These are phyloP conservation scores for Torymus auratus DNA, from an alignment of 2,888 invertebrate species.

Conservation along the genomic window DNA sequence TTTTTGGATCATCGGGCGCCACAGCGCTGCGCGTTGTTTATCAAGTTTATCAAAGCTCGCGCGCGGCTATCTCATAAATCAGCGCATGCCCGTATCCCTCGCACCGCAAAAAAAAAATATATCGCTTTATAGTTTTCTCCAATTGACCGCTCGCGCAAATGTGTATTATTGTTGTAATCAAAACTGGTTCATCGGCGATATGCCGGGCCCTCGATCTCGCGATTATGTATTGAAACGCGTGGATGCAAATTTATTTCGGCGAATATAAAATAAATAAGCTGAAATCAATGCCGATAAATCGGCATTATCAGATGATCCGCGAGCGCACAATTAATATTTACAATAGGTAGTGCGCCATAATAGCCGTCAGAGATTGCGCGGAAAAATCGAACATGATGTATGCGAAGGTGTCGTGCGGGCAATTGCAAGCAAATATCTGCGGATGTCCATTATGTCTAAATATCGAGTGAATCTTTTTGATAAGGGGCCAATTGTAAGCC, in stretches of 20 bases:
- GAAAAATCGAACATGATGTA: too few species aligned
- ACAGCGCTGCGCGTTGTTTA: constrained; percentile 2
- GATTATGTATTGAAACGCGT: constrained; percentile 8
- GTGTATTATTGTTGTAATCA: constrained; percentile 2
- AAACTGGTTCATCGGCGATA: constrained; percentile 1
- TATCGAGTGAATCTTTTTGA: too few species aligned
- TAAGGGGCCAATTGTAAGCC: too few species aligned
- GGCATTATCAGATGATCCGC: background rate
- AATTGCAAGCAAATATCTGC: too few species aligned
- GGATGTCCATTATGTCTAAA: too few species aligned
- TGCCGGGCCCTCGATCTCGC: background rate
- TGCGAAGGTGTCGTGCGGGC: too few species aligned
- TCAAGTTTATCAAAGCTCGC: constrained; percentile 39
- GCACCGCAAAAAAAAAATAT: constrained; percentile 1
- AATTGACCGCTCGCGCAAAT: background rate
- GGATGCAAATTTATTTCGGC: background rate
- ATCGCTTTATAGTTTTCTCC: too few species aligned
- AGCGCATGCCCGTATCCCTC: background rate
- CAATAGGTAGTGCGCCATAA: too few species aligned
- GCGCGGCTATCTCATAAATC: constrained; percentile 34
- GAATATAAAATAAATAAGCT: background rate
- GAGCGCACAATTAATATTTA: background rate
- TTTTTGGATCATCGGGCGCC: constrained; percentile 10
- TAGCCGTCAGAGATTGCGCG: too few species aligned
- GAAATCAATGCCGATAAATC: background rate